A percentile compares a stretch with the other conserved stretches of the same genome.
Conservation (phyloP, 1,140 invertebrate species). For the Tetramorium alpestre region DNA sequence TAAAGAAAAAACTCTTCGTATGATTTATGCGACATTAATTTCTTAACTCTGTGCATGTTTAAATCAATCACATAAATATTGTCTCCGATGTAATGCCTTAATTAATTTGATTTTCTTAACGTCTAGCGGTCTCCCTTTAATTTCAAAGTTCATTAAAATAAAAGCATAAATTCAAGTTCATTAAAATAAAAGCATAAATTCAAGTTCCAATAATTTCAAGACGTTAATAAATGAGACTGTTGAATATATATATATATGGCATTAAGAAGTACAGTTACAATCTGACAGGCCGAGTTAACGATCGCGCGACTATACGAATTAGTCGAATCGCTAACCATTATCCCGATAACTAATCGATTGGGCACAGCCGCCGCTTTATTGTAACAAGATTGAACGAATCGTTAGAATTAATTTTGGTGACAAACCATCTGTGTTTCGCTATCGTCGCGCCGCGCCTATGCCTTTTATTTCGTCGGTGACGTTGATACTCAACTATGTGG, state of each 20-base stretch:
- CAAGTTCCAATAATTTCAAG: background rate
- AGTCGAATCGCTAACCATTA: constrained; percentile 57
- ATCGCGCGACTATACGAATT: constrained; percentile 60
- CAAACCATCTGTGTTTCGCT: constrained; percentile 7
- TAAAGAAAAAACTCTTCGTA: background rate
- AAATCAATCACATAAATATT: background rate
- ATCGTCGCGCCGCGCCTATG: background rate
- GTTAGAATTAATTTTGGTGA: constrained; percentile 68
- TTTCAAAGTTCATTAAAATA: background rate
- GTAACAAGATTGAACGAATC: constrained; percentile 62
- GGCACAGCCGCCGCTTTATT: constrained; percentile 4
- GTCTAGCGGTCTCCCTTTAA: background rate
- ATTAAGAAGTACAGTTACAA: constrained; percentile 16
- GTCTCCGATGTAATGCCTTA: background rate
- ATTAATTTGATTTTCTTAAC: background rate
- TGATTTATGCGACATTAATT: background rate
- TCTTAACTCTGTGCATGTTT: background rate
- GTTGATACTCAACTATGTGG: background rate
- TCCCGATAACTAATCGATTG: constrained; percentile 67
- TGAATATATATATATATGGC: background rate
- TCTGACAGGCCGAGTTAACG: constrained; percentile 52
- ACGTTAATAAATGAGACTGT: constrained; percentile 3
- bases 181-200: background rate
- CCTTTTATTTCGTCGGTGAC: constrained; percentile 33
- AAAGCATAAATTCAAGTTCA: background rate